A percentile compares a stretch with the other conserved stretches of the same genome.
Conservation (phyloP, 1,140 invertebrate species). For the Danaus plexippus region DNA sequence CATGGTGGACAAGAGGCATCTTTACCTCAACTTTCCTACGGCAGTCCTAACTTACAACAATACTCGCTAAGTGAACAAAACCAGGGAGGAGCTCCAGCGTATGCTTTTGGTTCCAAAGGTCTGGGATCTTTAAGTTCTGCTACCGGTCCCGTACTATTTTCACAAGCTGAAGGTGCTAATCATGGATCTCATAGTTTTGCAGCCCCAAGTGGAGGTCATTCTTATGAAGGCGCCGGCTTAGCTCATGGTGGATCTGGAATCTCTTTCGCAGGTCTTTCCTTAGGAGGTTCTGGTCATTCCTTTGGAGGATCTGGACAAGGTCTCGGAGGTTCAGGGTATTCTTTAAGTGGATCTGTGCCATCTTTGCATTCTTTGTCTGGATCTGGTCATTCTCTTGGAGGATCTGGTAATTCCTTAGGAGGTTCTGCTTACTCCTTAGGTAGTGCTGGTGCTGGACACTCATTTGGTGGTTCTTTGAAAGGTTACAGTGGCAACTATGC, state of each 20-base stretch:
- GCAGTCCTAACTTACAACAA: slow-evolving; percentile 40
- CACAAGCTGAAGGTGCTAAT: slow-evolving; percentile 36
- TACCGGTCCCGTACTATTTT: slow-evolving; percentile 58
- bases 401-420: slow-evolving; percentile 26
- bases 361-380: slow-evolving; percentile 33
- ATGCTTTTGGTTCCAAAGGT: slow-evolving; percentile 53
- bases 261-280: slow-evolving; percentile 25
- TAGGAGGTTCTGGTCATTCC: slow-evolving; percentile 29
- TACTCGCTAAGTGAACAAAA: slow-evolving; percentile 30
- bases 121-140: slow-evolving; percentile 45
- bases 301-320: slow-evolving; percentile 40
- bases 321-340: slow-evolving; percentile 29
- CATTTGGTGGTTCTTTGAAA: slow-evolving; percentile 40
- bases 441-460: slow-evolving; percentile 21
- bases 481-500: slow-evolving; percentile 31
- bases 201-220: slow-evolving; percentile 38
- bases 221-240: slow-evolving; percentile 28
- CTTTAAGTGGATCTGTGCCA: slow-evolving; percentile 37
- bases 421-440: slow-evolving; percentile 26
- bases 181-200: slow-evolving; percentile 33
- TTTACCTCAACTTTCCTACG: slow-evolving; percentile 38
- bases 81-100: slow-evolving; percentile 35
- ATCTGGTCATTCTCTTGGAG: slow-evolving; percentile 27
- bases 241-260: slow-evolving; percentile 31
- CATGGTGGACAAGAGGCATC: slow-evolving; percentile 28